Percentiles rank a stretch among this genome's conserved stretches.
Conservation (phyloP, 2,797 vertebrate genomes). For the Xenops minutus region DNA sequence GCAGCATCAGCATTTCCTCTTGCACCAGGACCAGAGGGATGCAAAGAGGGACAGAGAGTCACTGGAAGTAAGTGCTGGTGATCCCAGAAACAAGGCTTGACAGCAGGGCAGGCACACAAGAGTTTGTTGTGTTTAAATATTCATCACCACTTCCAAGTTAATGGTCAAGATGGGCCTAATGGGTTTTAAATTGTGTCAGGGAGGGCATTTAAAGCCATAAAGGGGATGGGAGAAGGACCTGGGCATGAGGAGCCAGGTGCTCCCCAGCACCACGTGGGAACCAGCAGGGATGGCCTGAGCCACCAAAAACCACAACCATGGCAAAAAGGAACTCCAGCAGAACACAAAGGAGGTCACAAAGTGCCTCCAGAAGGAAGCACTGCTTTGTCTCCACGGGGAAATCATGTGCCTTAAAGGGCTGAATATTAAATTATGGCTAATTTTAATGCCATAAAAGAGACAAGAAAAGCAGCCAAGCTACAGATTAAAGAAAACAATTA, state of each 20-base stretch:
- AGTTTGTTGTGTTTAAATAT: neutral
- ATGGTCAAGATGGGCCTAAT: neutral
- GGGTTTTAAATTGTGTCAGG: neutral
- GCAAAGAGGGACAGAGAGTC: neutral
- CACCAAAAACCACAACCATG: neutral
- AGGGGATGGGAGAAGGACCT: neutral
- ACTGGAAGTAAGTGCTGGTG: neutral
- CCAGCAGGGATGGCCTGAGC: neutral
- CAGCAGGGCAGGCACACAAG: neutral
- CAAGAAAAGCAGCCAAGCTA: neutral
- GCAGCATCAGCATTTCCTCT: neutral
- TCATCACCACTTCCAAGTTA: neutral
- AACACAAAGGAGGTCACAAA: constrained; percentile 1
- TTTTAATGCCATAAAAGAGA: neutral
- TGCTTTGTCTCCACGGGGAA: neutral
- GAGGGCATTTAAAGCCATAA: neutral
- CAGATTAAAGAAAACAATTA: constrained; percentile 9
- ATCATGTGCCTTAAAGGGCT: neutral
- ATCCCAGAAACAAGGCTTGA: neutral
- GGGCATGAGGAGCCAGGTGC: fast-evolving
- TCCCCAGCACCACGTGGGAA: fast-evolving
- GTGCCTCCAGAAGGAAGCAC: neutral
- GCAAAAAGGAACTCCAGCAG: neutral
- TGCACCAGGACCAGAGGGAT: neutral
- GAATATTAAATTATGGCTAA: constrained; percentile 14